A percentile compares a stretch with the other conserved stretches of the same genome.
phyloP scores from a whole-genome alignment of 2,888 invertebrate species.

The Caenorhabditis wallacei region DNA sequence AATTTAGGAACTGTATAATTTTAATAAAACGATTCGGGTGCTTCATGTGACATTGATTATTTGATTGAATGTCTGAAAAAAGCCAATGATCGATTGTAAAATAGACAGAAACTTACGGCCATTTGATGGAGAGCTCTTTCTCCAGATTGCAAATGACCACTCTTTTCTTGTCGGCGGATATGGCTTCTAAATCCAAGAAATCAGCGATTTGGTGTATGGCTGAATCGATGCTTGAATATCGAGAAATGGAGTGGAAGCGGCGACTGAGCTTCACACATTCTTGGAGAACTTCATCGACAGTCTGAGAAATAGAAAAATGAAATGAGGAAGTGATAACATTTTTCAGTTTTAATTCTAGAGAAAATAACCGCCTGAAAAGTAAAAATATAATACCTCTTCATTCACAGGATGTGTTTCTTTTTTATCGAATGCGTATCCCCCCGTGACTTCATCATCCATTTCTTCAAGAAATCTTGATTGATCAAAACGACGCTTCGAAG shows the following conservation, averaged over 20 bases:
- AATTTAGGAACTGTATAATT: no score
- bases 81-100: background rate
- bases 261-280: no score
- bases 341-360: no score
- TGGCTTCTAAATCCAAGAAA: background rate
- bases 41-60: background rate
- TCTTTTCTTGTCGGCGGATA: background rate
- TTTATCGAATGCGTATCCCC: background rate
- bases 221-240: no score
- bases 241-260: no score
- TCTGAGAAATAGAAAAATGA: no score
- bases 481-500: background rate
- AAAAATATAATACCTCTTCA: background rate
- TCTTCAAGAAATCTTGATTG: background rate
- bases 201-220: background rate
- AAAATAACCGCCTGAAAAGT: no score
- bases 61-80: background rate
- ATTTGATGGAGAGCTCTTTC: conserved; percentile 1
- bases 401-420: background rate
- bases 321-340: no score
- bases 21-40: background rate
- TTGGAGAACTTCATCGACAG: no score
- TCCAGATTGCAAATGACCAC: background rate
- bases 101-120: conserved; percentile 18
- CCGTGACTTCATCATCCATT: background rate